Conservation (phyloP, 2,113 vertebrate species). For the Salvelinus fontinalis region DNA sequence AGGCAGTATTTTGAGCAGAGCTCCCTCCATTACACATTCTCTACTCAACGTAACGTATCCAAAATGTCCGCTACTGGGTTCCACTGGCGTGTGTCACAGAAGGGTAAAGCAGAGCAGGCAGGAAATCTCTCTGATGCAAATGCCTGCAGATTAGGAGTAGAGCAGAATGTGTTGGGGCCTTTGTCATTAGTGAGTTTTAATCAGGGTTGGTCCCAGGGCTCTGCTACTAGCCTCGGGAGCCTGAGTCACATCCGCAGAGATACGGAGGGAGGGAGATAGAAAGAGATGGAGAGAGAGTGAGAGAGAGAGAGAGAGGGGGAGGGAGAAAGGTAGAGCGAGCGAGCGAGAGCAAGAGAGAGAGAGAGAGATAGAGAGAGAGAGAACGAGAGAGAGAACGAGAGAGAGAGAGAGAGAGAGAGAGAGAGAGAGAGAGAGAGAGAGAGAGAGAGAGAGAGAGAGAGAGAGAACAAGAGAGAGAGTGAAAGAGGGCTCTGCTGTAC, state of each 20-base stretch:
- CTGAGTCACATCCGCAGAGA: slow-evolving; percentile 48
- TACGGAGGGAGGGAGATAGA: slow-evolving; percentile 1
- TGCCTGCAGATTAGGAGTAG: slow-evolving; percentile 71
- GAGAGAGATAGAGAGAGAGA: too few species aligned
- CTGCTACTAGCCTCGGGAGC: slow-evolving; percentile 50
- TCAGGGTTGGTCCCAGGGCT: slow-evolving; percentile 62
- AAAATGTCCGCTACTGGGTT: slow-evolving; percentile 69
- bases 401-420: slow-evolving; percentile 16
- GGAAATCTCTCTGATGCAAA: slow-evolving; percentile 45
- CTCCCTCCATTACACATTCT: slow-evolving; percentile 65
- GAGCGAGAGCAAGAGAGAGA: too few species aligned
- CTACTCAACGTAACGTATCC: slow-evolving; percentile 61
- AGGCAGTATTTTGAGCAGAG: slow-evolving; percentile 35
- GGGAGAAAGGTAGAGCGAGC: too few species aligned
- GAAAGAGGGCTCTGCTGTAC: slow-evolving; percentile 41
- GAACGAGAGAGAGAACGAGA: neutral
- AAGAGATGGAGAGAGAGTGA: neutral
- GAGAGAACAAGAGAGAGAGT: neutral
- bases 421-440: neutral
- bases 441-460: too few species aligned
- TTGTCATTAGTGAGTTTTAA: slow-evolving; percentile 66
- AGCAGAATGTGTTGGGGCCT: slow-evolving; percentile 51
- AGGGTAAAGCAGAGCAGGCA: slow-evolving; percentile 30
- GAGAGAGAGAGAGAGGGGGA: too few species aligned
- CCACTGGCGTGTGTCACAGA: slow-evolving; percentile 45